Percentiles rank a stretch among this genome's conserved stretches.
Conservation (phyloP, 2,888 invertebrate species). For the Megamerina dolium region DNA sequence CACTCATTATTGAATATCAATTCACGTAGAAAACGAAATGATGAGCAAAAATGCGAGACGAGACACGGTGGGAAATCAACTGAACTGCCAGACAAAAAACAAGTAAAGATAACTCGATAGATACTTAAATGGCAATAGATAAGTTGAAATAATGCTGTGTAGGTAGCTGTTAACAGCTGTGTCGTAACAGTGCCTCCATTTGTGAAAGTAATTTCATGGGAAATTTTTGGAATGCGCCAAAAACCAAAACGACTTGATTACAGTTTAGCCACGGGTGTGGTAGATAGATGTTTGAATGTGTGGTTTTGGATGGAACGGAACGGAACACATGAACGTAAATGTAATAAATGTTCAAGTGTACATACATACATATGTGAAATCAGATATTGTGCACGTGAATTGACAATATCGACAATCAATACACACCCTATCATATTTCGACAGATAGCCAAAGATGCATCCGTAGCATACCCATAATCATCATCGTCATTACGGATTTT, state of each 20-base stretch:
- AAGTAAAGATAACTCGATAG: too few relatives aligned
- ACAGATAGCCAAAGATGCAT: too few relatives aligned
- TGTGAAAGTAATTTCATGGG: not conserved
- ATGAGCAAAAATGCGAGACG: not conserved
- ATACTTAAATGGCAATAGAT: too few relatives aligned
- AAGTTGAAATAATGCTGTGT: too few relatives aligned
- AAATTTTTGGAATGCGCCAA: not conserved
- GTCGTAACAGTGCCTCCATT: not conserved
- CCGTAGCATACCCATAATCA: too few relatives aligned
- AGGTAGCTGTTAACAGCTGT: not conserved
- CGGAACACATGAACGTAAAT: not conserved
- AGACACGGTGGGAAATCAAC: not conserved
- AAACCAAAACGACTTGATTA: constrained; percentile 1
- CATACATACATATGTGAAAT: not conserved
- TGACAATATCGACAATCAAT: too few relatives aligned
- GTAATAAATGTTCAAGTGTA: not conserved
- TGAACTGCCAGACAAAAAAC: not conserved
- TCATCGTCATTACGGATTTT: too few relatives aligned
- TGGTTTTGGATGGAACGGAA: too few relatives aligned
- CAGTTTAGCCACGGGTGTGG: not conserved
- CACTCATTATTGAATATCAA: constrained; percentile 1
- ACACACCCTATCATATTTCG: too few relatives aligned
- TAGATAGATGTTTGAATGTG: not conserved
- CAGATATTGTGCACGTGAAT: too few relatives aligned
- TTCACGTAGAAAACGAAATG: not conserved